phyloP scores from a whole-genome alignment of 2,113 vertebrate genomes.

The Labeo rohita region DNA sequence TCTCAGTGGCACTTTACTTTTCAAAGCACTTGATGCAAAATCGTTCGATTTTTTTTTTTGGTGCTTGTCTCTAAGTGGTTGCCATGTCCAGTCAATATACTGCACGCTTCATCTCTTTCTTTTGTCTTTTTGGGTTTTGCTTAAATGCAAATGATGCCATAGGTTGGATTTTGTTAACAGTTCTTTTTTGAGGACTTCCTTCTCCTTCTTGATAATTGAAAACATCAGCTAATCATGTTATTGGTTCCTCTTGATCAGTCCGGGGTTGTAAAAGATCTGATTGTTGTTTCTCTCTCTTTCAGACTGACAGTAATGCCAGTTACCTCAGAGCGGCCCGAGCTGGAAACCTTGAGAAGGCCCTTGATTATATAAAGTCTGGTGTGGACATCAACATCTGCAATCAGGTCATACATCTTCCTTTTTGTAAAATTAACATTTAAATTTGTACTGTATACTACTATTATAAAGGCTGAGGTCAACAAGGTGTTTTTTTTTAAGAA shows the following conservation, averaged over 20 bases:
- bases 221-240: not conserved
- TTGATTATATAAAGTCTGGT: constrained; percentile 96
- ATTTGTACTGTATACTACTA: not conserved
- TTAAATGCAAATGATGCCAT: not conserved
- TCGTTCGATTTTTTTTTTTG: not conserved
- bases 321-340: constrained; percentile 94
- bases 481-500: not conserved
- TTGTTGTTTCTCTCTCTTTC: constrained; percentile 44
- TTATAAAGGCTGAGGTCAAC: not conserved
- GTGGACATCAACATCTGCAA: constrained; percentile 99
- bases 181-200: not conserved
- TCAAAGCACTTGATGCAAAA: not conserved
- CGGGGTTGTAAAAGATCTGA: not conserved
- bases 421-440: not conserved
- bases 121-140: not conserved
- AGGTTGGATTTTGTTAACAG: not conserved
- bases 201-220: not conserved
- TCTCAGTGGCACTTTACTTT: not conserved
- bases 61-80: not conserved
- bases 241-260: not conserved
- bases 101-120: not conserved
- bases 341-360: constrained; percentile 95
- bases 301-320: constrained; percentile 97
- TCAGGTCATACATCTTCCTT: constrained; percentile 78
- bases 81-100: not conserved